Percentiles rank a stretch among this genome's conserved stretches.
Evolutionary conservation across 2,888 invertebrate genomes (phyloP).

Genomic region (Thecophora atra): DNA sequence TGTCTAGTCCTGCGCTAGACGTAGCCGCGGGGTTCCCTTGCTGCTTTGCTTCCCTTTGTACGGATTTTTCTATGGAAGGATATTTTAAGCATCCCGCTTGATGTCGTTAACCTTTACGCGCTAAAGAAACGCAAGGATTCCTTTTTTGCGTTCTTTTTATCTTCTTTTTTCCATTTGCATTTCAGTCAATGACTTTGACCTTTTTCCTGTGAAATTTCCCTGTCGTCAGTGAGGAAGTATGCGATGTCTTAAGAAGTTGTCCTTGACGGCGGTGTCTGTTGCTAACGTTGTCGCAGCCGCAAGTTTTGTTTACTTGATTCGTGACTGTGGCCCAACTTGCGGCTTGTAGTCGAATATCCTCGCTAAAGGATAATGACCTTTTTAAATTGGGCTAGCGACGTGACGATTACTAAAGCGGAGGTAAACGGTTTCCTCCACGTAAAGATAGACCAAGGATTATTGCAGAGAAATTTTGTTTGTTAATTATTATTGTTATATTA

Average conservation of each 20-base stretch:
- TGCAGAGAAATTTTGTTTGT: no score
- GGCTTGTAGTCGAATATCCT: neutral
- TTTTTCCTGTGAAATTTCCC: neutral
- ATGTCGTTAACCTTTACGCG: slow-evolving; percentile 23
- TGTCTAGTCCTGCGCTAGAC: slow-evolving; percentile 20
- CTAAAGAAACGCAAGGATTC: neutral
- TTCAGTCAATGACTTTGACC: slow-evolving; percentile 26
- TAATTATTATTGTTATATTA: no score
- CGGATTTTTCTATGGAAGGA: slow-evolving; percentile 4
- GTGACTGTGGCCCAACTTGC: neutral
- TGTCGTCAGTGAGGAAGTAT: neutral
- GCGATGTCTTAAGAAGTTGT: neutral
- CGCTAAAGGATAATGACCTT: neutral
- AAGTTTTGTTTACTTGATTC: neutral
- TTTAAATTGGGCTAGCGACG: neutral
- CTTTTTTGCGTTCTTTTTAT: neutral
- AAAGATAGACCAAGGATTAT: no score
- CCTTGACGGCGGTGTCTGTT: slow-evolving; percentile 2
- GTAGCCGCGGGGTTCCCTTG: neutral
- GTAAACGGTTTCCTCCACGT: no score
- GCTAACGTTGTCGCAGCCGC: neutral
- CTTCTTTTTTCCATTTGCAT: slow-evolving; percentile 16
- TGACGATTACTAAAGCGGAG: neutral
- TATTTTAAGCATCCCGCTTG: slow-evolving; percentile 12
- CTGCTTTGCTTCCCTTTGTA: neutral